phyloP scores from a whole-genome alignment of 1,140 invertebrate genomes.

The Drosophila chauvacae region DNA sequence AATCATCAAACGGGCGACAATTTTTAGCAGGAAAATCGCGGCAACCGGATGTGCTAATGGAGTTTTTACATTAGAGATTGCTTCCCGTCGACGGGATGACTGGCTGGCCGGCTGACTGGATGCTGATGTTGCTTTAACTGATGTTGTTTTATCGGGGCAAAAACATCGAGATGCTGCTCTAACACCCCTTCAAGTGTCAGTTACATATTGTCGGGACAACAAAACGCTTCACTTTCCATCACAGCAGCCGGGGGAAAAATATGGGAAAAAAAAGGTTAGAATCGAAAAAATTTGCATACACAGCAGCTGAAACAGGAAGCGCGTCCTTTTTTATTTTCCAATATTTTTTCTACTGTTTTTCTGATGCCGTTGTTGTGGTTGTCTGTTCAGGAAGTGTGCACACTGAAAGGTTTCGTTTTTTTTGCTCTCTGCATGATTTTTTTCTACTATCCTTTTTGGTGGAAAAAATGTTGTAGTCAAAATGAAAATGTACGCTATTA shows the following conservation, averaged over 20 bases:
- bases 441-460: conserved; percentile 15
- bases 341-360: conserved; percentile 20
- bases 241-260: conserved; percentile 37
- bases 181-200: conserved; percentile 82
- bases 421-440: conserved; percentile 7
- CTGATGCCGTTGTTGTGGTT: conserved; percentile 51
- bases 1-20: conserved; percentile 80
- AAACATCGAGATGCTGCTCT: conserved; percentile 70
- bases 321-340: conserved; percentile 43
- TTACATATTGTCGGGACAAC: conserved; percentile 82
- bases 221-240: conserved; percentile 77
- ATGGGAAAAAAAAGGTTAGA: conserved; percentile 69
- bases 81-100: conserved; percentile 40
- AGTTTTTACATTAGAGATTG: conserved; percentile 78
- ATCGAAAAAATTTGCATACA: conserved; percentile 76
- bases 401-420: conserved; percentile 52
- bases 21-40: conserved; percentile 36
- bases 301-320: conserved; percentile 76
- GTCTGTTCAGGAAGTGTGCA: conserved; percentile 80
- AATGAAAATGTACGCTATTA: conserved; percentile 73
- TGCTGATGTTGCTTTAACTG: conserved; percentile 26
- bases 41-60: conserved; percentile 72
- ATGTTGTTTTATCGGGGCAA: conserved; percentile 60
- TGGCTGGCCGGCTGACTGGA: background rate
- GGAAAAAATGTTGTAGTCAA: conserved; percentile 60